phyloP scores from a whole-genome alignment of 2,888 invertebrate species.

The Xanthostigma xanthostigma region DNA sequence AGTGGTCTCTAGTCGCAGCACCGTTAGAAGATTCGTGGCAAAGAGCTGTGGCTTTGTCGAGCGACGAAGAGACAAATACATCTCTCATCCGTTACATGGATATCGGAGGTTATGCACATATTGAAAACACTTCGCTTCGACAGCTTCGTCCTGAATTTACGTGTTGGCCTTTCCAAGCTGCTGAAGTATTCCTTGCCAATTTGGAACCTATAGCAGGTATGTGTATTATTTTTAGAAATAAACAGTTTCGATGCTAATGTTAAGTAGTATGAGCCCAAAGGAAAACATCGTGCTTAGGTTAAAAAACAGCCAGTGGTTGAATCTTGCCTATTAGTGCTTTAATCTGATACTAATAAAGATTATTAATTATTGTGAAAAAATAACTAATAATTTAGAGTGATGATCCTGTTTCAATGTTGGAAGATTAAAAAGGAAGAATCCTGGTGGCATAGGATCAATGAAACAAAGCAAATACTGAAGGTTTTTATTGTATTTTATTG shows the following conservation, averaged over 20 bases:
- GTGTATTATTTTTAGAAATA: constrained; percentile 11
- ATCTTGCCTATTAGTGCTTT: too few relatives aligned
- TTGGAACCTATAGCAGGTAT: constrained; percentile 63
- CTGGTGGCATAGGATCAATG: too few relatives aligned
- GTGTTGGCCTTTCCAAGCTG: constrained; percentile 91
- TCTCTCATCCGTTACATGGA: constrained; percentile 83
- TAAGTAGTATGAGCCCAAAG: not conserved
- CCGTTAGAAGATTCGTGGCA: constrained; percentile 79
- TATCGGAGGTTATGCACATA: constrained; percentile 81
- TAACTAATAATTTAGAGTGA: too few relatives aligned
- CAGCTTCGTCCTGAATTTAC: constrained; percentile 92
- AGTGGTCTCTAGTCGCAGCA: constrained; percentile 79
- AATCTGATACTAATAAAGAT: too few relatives aligned
- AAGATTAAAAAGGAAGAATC: too few relatives aligned
- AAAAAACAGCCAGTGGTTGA: too few relatives aligned
- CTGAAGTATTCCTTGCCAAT: constrained; percentile 87
- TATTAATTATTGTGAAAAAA: too few relatives aligned
- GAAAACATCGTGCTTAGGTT: not conserved
- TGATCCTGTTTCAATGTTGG: too few relatives aligned
- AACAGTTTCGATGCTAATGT: not conserved
- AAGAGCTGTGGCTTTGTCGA: constrained; percentile 63
- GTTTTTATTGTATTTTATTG: too few relatives aligned
- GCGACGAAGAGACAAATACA: constrained; percentile 51
- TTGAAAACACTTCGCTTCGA: constrained; percentile 62
- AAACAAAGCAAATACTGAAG: too few relatives aligned